Conservation (phyloP, 1,140 invertebrate species). For the Drosophila chauvacae region DNA sequence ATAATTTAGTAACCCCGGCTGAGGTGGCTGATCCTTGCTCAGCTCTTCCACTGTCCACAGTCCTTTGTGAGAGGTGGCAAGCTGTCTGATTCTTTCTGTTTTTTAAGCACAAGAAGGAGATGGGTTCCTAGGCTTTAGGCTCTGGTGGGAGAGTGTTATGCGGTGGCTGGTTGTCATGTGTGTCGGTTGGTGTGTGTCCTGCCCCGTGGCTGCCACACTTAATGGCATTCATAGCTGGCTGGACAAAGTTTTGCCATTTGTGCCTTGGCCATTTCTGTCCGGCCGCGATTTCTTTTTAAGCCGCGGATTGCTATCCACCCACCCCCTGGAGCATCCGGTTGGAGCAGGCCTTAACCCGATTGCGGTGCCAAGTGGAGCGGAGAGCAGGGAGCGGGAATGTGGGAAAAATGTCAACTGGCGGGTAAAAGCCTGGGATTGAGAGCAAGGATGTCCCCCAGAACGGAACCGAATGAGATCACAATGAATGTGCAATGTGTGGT, state of each 20-base stretch:
- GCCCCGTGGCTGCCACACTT: slow-evolving; percentile 42
- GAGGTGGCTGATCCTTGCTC: neutral
- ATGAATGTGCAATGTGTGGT: slow-evolving; percentile 20
- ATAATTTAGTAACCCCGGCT: neutral
- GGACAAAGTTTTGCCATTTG: slow-evolving; percentile 71
- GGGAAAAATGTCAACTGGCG: slow-evolving; percentile 30
- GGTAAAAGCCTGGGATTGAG: slow-evolving; percentile 27
- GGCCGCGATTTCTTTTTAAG: slow-evolving; percentile 61
- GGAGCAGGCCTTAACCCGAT: slow-evolving; percentile 26
- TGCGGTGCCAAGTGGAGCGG: slow-evolving; percentile 9
- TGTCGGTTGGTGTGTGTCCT: neutral
- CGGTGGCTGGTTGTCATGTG: slow-evolving; percentile 1
- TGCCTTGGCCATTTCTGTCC: slow-evolving; percentile 67
- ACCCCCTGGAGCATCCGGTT: slow-evolving; percentile 1
- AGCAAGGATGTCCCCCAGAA: slow-evolving; percentile 22
- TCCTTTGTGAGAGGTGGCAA: too few species aligned
- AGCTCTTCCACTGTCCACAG: neutral
- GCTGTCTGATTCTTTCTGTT: neutral
- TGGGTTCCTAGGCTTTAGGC: neutral
- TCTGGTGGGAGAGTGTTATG: slow-evolving; percentile 1
- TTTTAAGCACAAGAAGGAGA: neutral
- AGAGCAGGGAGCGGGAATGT: slow-evolving; percentile 19
- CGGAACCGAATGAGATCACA: slow-evolving; percentile 24
- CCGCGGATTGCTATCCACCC: slow-evolving; percentile 13
- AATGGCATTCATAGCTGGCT: slow-evolving; percentile 67